A percentile compares a stretch with the other conserved stretches of the same genome.
These are phyloP conservation scores for Lerema accius DNA, from an alignment of 1,140 invertebrate species.

Conservation along the genomic window DNA sequence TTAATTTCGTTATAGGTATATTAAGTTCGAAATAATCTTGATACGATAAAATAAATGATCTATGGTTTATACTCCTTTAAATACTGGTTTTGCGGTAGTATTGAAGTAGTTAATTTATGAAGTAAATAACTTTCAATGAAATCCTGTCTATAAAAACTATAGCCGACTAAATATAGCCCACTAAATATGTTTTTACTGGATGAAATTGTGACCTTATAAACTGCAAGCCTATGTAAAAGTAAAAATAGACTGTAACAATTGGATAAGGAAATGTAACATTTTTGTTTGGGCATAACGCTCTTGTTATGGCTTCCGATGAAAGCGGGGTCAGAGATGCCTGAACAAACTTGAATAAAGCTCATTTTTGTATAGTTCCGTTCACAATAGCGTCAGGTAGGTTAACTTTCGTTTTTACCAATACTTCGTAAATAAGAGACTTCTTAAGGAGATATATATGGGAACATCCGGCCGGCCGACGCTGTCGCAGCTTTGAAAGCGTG, in stretches of 20 bases:
- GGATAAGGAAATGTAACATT: too few species aligned
- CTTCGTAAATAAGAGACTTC: constrained; percentile 54
- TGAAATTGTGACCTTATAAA: too few species aligned
- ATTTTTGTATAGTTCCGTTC: constrained; percentile 38
- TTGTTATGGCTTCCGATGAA: constrained; percentile 29
- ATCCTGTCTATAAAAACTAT: too few species aligned
- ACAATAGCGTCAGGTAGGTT: constrained; percentile 52
- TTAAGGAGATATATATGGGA: constrained; percentile 47
- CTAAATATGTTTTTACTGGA: too few species aligned
- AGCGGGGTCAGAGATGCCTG: constrained; percentile 36
- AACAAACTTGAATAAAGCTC: constrained; percentile 39
- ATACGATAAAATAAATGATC: not conserved
- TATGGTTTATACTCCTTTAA: too few species aligned
- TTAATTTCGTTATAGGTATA: not conserved
- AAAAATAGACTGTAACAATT: constrained; percentile 13
- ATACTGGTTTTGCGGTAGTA: too few species aligned
- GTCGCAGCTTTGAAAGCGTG: constrained; percentile 30
- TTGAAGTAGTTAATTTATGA: too few species aligned
- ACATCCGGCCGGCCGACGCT: constrained; percentile 34
- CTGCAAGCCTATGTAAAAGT: too few species aligned
- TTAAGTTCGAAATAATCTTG: not conserved
- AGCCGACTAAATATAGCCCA: too few species aligned
- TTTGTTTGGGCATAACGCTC: too few species aligned
- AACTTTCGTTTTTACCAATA: constrained; percentile 65
- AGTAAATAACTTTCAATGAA: too few species aligned